A percentile compares a stretch with the other conserved stretches of the same genome.
Conservation (phyloP, 2,113 vertebrate species). For the Phyllopteryx taeniolatus region DNA sequence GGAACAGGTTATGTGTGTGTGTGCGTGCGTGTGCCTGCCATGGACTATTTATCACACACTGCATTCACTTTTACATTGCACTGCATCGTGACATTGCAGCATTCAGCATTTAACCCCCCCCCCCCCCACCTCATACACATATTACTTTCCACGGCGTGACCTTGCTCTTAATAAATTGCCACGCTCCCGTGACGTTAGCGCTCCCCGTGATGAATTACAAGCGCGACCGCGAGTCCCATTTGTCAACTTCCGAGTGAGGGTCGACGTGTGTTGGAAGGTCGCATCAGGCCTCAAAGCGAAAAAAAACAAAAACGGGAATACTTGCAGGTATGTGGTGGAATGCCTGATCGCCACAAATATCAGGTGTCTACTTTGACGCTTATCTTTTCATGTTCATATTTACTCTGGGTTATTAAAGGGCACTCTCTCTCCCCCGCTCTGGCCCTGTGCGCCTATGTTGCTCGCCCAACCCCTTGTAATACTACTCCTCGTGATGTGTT, state of each 20-base stretch:
- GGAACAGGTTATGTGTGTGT: conserved; percentile 55
- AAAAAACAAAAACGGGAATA: not conserved
- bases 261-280: not conserved
- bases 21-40: conserved; percentile 18
- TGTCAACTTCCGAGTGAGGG: not conserved
- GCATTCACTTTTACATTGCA: not conserved
- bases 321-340: not conserved
- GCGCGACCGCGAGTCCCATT: not conserved
- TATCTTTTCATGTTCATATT: conserved; percentile 58
- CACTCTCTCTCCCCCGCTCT: not conserved
- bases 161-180: not conserved
- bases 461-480: conserved; percentile 63
- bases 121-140: not conserved
- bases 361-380: conserved; percentile 31
- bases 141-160: not conserved
- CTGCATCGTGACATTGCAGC: conserved; percentile 8
- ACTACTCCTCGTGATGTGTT: conserved; percentile 80
- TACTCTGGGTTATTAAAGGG: conserved; percentile 43
- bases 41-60: conserved; percentile 56
- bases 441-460: conserved; percentile 16
- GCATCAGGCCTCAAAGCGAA: not conserved
- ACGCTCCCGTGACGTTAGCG: not conserved
- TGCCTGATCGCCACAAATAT: not conserved
- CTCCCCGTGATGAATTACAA: not conserved
- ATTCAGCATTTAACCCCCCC: not conserved